Evolutionary conservation across 1,140 invertebrate genomes (phyloP).

Genomic region (Panulirus ornatus): DNA sequence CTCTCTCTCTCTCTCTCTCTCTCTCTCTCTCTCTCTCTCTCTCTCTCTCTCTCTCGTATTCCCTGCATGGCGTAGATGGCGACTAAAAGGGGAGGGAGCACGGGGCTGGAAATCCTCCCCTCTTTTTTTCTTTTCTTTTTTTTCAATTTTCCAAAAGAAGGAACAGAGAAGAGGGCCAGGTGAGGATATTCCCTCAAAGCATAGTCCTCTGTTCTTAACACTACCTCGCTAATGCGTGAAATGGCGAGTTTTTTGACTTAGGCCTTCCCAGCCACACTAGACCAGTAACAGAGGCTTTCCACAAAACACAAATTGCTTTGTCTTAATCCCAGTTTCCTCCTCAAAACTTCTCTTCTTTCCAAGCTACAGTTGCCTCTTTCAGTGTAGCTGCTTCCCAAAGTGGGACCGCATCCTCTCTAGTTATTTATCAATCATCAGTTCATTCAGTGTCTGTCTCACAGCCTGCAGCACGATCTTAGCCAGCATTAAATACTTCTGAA

Average conservation of each 20-base stretch:
- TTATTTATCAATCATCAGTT: conserved; percentile 15
- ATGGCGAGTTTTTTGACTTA: conserved; percentile 42
- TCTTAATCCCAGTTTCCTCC: conserved; percentile 13
- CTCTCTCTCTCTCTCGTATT: too few species aligned
- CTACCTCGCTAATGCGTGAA: too few species aligned
- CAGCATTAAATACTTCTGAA: conserved; percentile 26
- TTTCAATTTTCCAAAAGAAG: too few species aligned
- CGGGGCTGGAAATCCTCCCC: too few species aligned
- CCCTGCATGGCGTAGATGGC: too few species aligned
- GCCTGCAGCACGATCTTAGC: conserved; percentile 6
- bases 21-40: too few species aligned
- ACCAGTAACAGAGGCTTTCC: conserved; percentile 6
- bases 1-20: too few species aligned
- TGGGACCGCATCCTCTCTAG: neutral
- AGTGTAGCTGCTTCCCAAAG: conserved; percentile 25
- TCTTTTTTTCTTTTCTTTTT: too few species aligned
- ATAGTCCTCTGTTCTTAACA: too few species aligned
- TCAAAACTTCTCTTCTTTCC: conserved; percentile 15
- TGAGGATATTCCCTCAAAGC: too few species aligned
- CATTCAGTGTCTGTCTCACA: conserved; percentile 22
- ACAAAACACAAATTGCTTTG: conserved; percentile 20
- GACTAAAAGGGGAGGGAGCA: too few species aligned
- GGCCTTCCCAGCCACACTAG: conserved; percentile 13
- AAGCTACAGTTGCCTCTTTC: conserved; percentile 24
- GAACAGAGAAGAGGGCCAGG: too few species aligned